Evolutionary conservation across 1,140 invertebrate genomes (phyloP), one percentile per base, ranked within the genome.

Genomic region (Drosophila miranda): DNA sequence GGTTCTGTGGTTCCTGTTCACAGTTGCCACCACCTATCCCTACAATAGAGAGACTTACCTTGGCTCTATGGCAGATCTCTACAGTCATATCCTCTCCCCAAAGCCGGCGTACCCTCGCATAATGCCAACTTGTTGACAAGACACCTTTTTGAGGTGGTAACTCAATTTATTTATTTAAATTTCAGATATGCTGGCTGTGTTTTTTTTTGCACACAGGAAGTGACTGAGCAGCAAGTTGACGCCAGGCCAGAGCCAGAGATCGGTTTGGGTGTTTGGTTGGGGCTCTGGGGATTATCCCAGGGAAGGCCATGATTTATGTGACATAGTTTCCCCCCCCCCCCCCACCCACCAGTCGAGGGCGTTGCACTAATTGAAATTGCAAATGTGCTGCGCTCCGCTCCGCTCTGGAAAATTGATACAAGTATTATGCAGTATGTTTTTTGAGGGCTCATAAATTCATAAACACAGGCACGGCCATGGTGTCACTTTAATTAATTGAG

Each of bases 81-180:
- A 26, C 23, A 26, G 23, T 5, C 23, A 4, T 26, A 8, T 3
- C 8, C 0, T 4, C 11, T 38, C 34, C 34, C 4, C 34, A 4
- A 38, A 38, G 11, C 11, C 11, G 11, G 4, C 13, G 13, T 13
- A 38, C 34, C 34, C 34, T 38, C 3, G 26, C 26, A 64, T 70
- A 75, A 53, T 75, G 73, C 63, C 82, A 81, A 87, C 78, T 87
- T 87, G 82, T 87, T 87, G 82, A 84, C 75, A 84, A 72, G 67
- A 71, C 75, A 62, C 56, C 34, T 56, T 44, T 60, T 71, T 60
- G 42, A 87, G 82, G 82, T 87, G 82, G 82, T 87, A 87, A 87
- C 82, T 87, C 78, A 87, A 87, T 87, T 87, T 87, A 87, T 87
- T 87, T 87, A 87, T 87, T 87, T 82, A 87, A 87, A 87, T 84